phyloP scores from a whole-genome alignment of 2,113 vertebrate species.

The Cebus imitator region DNA sequence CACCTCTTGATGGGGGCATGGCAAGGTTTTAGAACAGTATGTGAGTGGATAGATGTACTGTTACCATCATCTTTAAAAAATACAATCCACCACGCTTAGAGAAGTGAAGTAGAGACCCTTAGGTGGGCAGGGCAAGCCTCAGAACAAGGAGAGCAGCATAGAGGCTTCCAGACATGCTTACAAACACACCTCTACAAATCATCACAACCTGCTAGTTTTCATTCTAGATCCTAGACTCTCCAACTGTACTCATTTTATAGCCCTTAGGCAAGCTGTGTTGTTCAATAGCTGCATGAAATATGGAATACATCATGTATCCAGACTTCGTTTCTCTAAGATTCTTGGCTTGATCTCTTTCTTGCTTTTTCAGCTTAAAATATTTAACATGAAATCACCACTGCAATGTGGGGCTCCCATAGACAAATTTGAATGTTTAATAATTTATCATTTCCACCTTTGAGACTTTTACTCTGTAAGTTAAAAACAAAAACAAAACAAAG shows the following conservation, averaged over 20 bases:
- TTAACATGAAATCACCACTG: background rate
- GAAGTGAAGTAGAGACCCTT: background rate
- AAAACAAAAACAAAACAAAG: background rate
- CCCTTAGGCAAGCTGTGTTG: background rate
- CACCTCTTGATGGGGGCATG: background rate
- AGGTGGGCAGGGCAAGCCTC: background rate
- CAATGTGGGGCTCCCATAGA: background rate
- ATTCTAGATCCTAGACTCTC: background rate
- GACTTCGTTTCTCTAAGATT: background rate
- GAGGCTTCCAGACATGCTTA: background rate
- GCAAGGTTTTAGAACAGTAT: background rate
- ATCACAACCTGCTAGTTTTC: background rate
- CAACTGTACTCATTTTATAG: background rate
- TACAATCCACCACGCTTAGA: background rate
- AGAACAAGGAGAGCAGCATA: background rate
- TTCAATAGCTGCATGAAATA: background rate
- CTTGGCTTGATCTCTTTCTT: background rate
- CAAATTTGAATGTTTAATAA: constrained; percentile 56
- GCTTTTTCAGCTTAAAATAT: background rate
- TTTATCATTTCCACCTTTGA: constrained; percentile 51
- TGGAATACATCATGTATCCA: background rate
- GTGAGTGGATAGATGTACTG: no score
- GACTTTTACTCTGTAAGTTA: background rate
- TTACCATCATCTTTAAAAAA: background rate
- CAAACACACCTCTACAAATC: background rate